A percentile compares a stretch with the other conserved stretches of the same genome.
These are phyloP conservation scores for Agrilus cyanescens DNA, from an alignment of 2,888 invertebrate genomes.

Conservation along the genomic window DNA sequence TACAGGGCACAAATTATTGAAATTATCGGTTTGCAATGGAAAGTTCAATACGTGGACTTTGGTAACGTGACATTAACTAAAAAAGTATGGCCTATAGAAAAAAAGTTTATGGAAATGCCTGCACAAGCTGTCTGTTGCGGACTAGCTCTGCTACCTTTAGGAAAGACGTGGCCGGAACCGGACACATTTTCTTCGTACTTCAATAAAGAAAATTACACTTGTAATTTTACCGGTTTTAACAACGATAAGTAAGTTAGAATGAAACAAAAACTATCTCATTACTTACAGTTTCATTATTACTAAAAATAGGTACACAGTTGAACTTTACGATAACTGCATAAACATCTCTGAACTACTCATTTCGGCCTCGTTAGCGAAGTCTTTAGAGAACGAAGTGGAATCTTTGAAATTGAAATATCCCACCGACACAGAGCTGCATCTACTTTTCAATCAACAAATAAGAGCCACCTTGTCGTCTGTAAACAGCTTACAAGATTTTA, in stretches of 20 bases:
- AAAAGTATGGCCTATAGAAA: conserved; percentile 60
- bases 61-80: conserved; percentile 58
- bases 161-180: conserved; percentile 46
- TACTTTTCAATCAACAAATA: conserved; percentile 36
- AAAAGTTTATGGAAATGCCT: conserved; percentile 51
- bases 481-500: conserved; percentile 33
- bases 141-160: conserved; percentile 48
- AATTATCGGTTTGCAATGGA: conserved; percentile 45
- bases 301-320: conserved; percentile 21
- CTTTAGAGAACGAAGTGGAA: conserved; percentile 3
- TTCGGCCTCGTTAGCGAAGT: conserved; percentile 21
- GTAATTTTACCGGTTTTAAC: conserved; percentile 41
- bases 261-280: conserved; percentile 20
- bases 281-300: neutral
- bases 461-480: conserved; percentile 34
- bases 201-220: conserved; percentile 45
- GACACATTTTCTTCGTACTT: conserved; percentile 47
- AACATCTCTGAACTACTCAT: conserved; percentile 22
- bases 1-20: conserved; percentile 57
- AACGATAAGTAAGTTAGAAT: conserved; percentile 37
- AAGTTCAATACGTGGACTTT: conserved; percentile 64
- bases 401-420: conserved; percentile 10
- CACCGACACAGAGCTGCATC: conserved; percentile 28
- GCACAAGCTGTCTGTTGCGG: conserved; percentile 60
- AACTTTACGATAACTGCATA: conserved; percentile 20